phyloP scores from a whole-genome alignment of 2,888 invertebrate species.

The Rhodophaea formosa region DNA sequence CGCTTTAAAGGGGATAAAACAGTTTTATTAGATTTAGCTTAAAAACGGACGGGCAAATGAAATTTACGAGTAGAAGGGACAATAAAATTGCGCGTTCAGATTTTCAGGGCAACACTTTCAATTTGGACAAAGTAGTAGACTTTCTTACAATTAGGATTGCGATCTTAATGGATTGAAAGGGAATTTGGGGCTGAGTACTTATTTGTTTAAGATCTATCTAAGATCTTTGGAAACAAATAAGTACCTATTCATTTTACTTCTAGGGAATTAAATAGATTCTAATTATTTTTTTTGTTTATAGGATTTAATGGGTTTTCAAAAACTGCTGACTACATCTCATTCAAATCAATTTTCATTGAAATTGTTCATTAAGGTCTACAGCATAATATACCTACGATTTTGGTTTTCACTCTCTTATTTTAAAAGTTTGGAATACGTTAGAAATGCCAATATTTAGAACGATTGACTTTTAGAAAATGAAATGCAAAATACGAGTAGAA shows the following conservation, averaged over 20 bases:
- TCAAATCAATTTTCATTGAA: no score
- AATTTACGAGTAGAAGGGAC: slow-evolving; percentile 10
- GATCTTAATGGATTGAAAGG: neutral
- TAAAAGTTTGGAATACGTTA: no score
- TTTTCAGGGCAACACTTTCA: neutral
- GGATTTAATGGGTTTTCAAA: no score
- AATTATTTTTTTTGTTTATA: no score
- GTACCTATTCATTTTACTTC: no score
- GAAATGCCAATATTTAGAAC: no score
- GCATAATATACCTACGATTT: no score
- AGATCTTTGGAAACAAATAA: neutral
- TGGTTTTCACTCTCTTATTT: no score
- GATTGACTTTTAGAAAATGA: no score
- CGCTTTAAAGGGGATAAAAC: slow-evolving; percentile 25
- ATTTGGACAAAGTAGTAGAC: neutral
- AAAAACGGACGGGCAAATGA: slow-evolving; percentile 19
- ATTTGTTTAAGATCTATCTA: neutral
- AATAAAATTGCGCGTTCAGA: slow-evolving; percentile 8
- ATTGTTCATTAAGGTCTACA: no score
- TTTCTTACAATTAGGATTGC: neutral
- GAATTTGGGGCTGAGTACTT: neutral
- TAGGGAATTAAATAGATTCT: no score
- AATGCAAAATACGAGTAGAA: slow-evolving; percentile 7
- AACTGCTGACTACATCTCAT: no score
- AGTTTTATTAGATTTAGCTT: slow-evolving; percentile 27